Evolutionary conservation across 2,888 invertebrate genomes (phyloP).

Genomic region (Mellilla xanthometata): DNA sequence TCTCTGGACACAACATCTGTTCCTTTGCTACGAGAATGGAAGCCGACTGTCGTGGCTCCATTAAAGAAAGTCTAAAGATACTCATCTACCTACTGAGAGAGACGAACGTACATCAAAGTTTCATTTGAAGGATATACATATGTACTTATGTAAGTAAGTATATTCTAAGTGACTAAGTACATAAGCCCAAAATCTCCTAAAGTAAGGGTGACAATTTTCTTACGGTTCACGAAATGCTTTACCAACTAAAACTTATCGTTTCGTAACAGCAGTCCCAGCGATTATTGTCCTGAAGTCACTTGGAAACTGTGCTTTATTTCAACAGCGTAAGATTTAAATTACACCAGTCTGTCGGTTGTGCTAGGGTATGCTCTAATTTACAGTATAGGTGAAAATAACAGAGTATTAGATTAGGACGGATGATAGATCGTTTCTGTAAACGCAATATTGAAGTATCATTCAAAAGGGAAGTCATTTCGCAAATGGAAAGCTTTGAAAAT

Average conservation of each 20-base stretch:
- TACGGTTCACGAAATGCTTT: slow-evolving; percentile 36
- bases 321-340: slow-evolving; percentile 21
- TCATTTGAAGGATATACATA: no score
- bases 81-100: no score
- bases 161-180: neutral
- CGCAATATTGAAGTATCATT: no score
- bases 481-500: no score
- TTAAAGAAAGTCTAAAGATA: no score
- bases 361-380: slow-evolving; percentile 37
- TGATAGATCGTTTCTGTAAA: no score
- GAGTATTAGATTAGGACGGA: neutral
- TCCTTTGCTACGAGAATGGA: no score
- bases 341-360: slow-evolving; percentile 25
- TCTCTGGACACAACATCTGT: no score
- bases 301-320: slow-evolving; percentile 7
- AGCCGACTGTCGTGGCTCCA: no score
- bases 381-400: neutral
- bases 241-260: slow-evolving; percentile 52
- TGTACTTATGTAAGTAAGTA: no score
- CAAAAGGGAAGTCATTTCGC: no score
- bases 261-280: slow-evolving; percentile 54
- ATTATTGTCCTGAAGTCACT: slow-evolving; percentile 37
- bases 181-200: slow-evolving; percentile 5
- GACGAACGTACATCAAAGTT: no score
- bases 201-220: slow-evolving; percentile 28